Conservation (phyloP, 2,888 invertebrate genomes). For the Podabrus alpinus region DNA sequence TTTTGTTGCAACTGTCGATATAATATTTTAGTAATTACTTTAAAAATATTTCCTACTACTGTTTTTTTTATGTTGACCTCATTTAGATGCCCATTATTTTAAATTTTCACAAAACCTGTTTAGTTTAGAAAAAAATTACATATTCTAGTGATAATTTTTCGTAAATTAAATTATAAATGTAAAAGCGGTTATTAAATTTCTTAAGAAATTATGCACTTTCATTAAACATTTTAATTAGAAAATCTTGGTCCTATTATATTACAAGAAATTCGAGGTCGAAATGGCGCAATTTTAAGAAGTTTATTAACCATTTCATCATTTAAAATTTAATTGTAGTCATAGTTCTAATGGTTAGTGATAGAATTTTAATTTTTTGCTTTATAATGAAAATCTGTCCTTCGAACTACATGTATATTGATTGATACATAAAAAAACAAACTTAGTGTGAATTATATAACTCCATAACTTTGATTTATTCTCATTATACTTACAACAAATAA, state of each 20-base stretch:
- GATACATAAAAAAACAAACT: constrained; percentile 20
- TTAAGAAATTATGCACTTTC: background rate
- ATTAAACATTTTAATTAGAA: background rate
- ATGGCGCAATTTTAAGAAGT: background rate
- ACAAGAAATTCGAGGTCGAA: background rate
- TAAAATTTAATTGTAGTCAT: background rate
- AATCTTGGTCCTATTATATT: background rate
- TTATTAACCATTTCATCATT: background rate
- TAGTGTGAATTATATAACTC: constrained; percentile 30
- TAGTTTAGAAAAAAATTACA: background rate
- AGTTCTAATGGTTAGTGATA: constrained; percentile 31
- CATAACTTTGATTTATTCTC: constrained; percentile 34
- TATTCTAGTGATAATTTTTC: background rate
- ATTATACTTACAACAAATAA: constrained; percentile 29
- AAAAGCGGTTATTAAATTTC: background rate
- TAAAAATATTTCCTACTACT: background rate
- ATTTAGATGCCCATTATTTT: background rate
- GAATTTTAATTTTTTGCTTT: constrained; percentile 32
- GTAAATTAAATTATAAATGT: background rate
- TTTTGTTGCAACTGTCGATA: background rate
- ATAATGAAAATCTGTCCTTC: constrained; percentile 33
- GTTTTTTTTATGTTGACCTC: background rate
- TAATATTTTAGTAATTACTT: background rate
- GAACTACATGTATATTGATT: constrained; percentile 33
- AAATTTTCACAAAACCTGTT: background rate